phyloP scores from a whole-genome alignment of 2,888 invertebrate species.

The Notodromas monacha region DNA sequence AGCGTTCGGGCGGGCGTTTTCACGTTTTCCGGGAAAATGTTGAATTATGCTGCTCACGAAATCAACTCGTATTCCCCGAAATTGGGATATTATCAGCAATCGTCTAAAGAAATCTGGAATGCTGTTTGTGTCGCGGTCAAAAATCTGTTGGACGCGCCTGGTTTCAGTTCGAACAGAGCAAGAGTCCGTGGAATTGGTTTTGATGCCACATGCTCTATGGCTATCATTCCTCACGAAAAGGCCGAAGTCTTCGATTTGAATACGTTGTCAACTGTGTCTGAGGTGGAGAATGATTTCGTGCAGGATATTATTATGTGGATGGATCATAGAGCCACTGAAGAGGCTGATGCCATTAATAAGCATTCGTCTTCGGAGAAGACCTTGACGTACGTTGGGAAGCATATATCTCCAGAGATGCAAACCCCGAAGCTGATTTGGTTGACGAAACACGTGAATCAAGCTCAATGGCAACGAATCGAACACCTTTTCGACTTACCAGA shows the following conservation, averaged over 20 bases:
- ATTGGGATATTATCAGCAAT: conserved; percentile 53
- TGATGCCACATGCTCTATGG: conserved; percentile 83
- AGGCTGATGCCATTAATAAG: conserved; percentile 53
- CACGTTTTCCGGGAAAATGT: conserved; percentile 28
- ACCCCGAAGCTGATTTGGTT: conserved; percentile 76
- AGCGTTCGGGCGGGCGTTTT: conserved; percentile 61
- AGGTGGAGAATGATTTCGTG: too few species aligned
- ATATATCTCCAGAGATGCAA: conserved; percentile 85
- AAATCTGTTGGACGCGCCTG: too few species aligned
- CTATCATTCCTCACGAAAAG: too few species aligned
- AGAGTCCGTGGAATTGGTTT: conserved; percentile 63
- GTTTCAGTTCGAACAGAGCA: too few species aligned
- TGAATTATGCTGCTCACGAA: conserved; percentile 26
- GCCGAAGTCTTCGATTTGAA: too few species aligned
- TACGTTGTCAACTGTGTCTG: too few species aligned
- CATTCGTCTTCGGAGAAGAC: conserved; percentile 33
- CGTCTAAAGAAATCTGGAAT: conserved; percentile 57
- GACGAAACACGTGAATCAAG: conserved; percentile 29
- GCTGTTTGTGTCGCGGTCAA: conserved; percentile 35
- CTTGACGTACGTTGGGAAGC: conserved; percentile 56
- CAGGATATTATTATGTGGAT: conserved; percentile 69
- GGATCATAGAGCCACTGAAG: conserved; percentile 51
- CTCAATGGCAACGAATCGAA: conserved; percentile 32
- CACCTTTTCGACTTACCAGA: conserved; percentile 71
- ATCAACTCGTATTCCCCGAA: conserved; percentile 44